Conservation (phyloP, 2,113 vertebrate genomes). For the Platysteira castanea region DNA sequence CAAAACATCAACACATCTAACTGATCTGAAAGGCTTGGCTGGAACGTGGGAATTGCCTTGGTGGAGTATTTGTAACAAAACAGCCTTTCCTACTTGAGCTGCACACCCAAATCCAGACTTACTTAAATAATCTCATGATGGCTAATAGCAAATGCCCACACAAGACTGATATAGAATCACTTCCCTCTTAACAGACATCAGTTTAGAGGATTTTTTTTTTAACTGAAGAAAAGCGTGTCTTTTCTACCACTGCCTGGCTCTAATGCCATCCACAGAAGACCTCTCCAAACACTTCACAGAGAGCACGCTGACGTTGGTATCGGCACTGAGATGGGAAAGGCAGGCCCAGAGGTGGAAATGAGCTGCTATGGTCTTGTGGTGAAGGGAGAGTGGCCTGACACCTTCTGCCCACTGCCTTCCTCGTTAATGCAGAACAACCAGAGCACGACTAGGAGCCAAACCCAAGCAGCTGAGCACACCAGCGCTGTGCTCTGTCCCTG, state of each 20-base stretch:
- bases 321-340: neutral
- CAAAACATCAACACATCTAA: neutral
- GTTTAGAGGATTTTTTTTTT: neutral
- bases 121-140: neutral
- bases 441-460: neutral
- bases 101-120: neutral
- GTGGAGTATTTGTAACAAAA: neutral
- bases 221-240: fast-evolving
- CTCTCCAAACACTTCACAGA: neutral
- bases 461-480: neutral
- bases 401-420: neutral
- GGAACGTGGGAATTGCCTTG: neutral
- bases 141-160: neutral
- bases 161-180: neutral
- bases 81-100: neutral
- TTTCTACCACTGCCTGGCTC: neutral
- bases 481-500: neutral
- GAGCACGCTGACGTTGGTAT: fast-evolving
- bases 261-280: neutral
- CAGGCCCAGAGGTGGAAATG: neutral
- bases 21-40: neutral
- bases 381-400: neutral
- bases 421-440: fast-evolving
- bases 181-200: neutral
- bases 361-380: fast-evolving